Percentiles rank a stretch among this genome's conserved stretches.
These are phyloP conservation scores for Mormyrus hasselquistii DNA, from an alignment of 2,797 vertebrate species.

Conservation along the genomic window DNA sequence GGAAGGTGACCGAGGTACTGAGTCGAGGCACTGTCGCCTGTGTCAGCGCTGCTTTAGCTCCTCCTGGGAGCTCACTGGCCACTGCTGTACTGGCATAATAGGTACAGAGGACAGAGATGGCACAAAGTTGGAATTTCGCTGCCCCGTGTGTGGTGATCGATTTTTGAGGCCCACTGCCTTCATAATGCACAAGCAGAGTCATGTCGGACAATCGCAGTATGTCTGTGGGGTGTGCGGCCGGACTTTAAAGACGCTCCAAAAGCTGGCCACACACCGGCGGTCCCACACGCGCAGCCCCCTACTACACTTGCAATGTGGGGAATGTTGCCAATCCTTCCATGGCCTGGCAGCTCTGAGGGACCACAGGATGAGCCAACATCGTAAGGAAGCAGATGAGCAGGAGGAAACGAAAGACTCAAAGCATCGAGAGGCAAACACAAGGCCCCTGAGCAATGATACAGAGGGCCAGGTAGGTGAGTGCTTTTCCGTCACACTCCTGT, in stretches of 20 bases:
- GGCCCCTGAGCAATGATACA: not conserved
- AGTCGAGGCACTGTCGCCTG: not conserved
- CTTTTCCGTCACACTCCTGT: not conserved
- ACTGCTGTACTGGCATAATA: constrained; percentile 9
- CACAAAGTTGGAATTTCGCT: constrained; percentile 18
- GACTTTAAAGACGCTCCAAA: not conserved
- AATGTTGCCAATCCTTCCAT: constrained; percentile 18
- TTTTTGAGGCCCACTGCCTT: constrained; percentile 28
- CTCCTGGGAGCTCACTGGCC: constrained; percentile 23
- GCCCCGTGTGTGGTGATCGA: constrained; percentile 25
- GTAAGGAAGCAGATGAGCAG: not conserved
- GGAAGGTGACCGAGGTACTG: not conserved
- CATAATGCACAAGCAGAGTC: constrained; percentile 29
- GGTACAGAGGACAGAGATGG: not conserved
- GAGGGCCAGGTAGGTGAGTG: not conserved
- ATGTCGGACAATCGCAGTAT: constrained; percentile 25
- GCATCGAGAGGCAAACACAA: not conserved
- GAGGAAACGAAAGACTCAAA: not conserved
- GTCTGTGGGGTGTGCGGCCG: constrained; percentile 19
- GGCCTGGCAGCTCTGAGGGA: not conserved
- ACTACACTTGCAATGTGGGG: constrained; percentile 6
- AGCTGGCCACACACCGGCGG: constrained; percentile 16
- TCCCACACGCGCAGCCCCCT: constrained; percentile 1
- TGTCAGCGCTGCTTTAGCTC: constrained; percentile 28
- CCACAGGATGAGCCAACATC: not conserved